A percentile compares a stretch with the other conserved stretches of the same genome.
Conservation (phyloP, 2,113 vertebrate species). For the Tympanuchus pallidicinctus region DNA sequence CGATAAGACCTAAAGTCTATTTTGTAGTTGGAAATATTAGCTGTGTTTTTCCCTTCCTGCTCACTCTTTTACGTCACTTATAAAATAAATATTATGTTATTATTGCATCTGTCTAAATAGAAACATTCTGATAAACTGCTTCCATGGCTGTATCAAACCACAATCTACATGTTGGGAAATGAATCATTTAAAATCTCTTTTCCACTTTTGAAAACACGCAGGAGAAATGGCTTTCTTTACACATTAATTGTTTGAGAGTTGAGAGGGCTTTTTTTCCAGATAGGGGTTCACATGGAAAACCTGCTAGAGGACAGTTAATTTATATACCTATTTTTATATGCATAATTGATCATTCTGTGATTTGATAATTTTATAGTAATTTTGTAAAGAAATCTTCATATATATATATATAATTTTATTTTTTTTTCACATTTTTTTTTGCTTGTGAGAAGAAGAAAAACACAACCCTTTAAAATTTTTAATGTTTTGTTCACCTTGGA, state of each 20-base stretch:
- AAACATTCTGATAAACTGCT: conserved; percentile 1
- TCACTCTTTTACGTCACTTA: neutral
- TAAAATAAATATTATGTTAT: neutral
- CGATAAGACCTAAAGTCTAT: neutral
- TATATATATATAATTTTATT: neutral
- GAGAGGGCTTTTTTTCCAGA: neutral
- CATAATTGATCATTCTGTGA: neutral
- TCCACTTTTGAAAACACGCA: neutral
- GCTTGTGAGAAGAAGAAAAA: neutral
- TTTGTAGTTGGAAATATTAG: neutral
- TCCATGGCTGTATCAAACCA: neutral
- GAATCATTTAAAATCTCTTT: conserved; percentile 13
- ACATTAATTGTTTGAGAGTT: neutral
- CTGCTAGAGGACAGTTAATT: neutral
- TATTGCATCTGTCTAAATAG: conserved; percentile 4
- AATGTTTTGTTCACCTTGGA: neutral
- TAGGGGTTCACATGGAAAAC: neutral
- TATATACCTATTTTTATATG: neutral
- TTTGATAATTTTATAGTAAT: neutral
- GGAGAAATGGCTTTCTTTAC: neutral
- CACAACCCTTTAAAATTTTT: neutral
- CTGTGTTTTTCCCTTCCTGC: neutral
- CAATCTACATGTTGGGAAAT: neutral
- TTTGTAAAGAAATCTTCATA: neutral
- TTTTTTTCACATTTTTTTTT: neutral